Conservation (phyloP, 2,888 invertebrate species). For the Ochropleura plecta region DNA sequence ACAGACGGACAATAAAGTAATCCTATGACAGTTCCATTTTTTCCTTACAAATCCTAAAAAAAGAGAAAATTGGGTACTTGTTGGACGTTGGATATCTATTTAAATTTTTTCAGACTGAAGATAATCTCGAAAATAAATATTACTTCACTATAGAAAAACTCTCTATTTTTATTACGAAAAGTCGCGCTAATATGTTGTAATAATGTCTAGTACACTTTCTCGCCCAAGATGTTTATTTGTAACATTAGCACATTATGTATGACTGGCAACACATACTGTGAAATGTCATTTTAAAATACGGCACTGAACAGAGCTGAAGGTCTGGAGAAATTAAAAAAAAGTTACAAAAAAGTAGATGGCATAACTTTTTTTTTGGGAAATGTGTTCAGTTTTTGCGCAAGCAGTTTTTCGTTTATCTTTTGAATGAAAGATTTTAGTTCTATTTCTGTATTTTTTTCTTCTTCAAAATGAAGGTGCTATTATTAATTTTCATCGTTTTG, state of each 20-base stretch:
- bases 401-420: neutral
- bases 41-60: too few relatives aligned
- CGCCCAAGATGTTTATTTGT: conserved; percentile 65
- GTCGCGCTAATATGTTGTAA: conserved; percentile 64
- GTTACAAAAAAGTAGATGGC: too few relatives aligned
- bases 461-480: conserved; percentile 52
- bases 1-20: too few relatives aligned
- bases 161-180: conserved; percentile 65
- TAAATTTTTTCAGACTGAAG: neutral
- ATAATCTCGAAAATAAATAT: conserved; percentile 53
- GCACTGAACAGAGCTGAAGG: conserved; percentile 54
- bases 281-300: conserved; percentile 61
- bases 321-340: conserved; percentile 20
- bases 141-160: conserved; percentile 64
- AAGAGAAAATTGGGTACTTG: neutral
- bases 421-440: neutral
- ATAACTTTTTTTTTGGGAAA: neutral
- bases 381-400: neutral
- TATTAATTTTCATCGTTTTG: conserved; percentile 50
- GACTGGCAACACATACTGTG: conserved; percentile 7
- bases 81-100: neutral
- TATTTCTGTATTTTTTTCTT: neutral
- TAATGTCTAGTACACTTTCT: conserved; percentile 69
- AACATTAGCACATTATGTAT: conserved; percentile 67
- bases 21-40: too few relatives aligned